Evolutionary conservation across 2,888 invertebrate genomes (phyloP).

Genomic region (Xanthia icteritia): DNA sequence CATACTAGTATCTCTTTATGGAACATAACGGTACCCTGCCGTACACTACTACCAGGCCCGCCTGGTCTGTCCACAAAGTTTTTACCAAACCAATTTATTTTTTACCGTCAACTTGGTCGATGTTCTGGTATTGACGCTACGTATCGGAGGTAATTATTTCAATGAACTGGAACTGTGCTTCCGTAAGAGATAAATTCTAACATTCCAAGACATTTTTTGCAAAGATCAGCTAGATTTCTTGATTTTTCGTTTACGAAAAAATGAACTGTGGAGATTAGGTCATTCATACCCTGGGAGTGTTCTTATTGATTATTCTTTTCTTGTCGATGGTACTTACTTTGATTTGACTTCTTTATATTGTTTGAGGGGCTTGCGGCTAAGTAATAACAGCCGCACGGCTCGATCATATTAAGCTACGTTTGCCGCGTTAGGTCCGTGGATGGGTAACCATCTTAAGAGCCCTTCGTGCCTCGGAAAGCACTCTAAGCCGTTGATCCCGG

Average conservation of each 20-base stretch:
- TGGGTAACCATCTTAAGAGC: too few relatives aligned
- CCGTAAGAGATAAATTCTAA: slow-evolving; percentile 13
- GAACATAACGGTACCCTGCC: slow-evolving; percentile 56
- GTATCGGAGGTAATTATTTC: slow-evolving; percentile 49
- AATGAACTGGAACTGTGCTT: slow-evolving; percentile 30
- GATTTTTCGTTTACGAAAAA: not conserved
- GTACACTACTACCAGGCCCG: slow-evolving; percentile 29
- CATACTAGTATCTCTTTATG: slow-evolving; percentile 38
- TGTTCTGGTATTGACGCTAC: slow-evolving; percentile 23
- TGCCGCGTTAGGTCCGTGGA: too few relatives aligned
- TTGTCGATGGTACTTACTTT: not conserved
- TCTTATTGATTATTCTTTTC: not conserved
- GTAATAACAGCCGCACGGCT: too few relatives aligned
- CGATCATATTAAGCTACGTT: too few relatives aligned
- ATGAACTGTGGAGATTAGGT: not conserved
- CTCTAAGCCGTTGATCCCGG: too few relatives aligned
- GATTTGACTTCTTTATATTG: not conserved
- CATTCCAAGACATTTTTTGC: slow-evolving; percentile 26
- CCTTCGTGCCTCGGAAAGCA: too few relatives aligned
- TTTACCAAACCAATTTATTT: slow-evolving; percentile 64
- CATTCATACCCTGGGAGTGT: not conserved
- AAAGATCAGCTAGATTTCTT: not conserved
- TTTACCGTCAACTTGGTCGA: slow-evolving; percentile 33
- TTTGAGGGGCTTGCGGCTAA: too few relatives aligned
- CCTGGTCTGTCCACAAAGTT: slow-evolving; percentile 35